Base-by-base conservation (phyloP, 2,797 vertebrate species). In the Agapornis canus region DNA sequence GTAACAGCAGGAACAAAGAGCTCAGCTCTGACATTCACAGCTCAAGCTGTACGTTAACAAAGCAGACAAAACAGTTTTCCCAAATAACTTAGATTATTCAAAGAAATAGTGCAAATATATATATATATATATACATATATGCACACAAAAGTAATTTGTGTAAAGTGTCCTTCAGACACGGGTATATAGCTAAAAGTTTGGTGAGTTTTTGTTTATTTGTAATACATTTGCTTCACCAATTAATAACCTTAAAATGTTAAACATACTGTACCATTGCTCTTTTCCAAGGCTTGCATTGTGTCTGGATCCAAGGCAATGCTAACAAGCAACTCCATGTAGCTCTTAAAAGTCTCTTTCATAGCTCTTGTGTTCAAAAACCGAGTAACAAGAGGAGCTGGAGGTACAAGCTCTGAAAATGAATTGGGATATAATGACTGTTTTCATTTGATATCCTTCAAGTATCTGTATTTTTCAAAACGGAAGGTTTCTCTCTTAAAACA, bases 321-420 rank as follows among this genome's bases (percentile, higher is more conserved):
- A 96, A 99, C 98, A 51, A 99, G 99, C 91, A 99, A 97, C 94
- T 99, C 99, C 97, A 99, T 98, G 71, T 99, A 99, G 98, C 99
- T 99, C 97, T 97, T 99, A 95, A 99, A 99, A 13, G 99, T 99
- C 89, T 99, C 99, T 95, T 99, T 99, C 99, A 99, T 99, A 78
- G 99, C 99, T 97, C 99, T 98, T 49, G 99, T 99, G 96, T 99
- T 99, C 92, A 99, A 98, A 96, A 99, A 98, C 11, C 99, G 99
- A 65, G 99, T 98, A 68, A 99, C 98, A 87, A 99, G 98, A 1
- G 98, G 99, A 91, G 98, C 97, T 22, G 99, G 97, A 90, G 98
- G 97, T 61, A 98, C 98, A 92, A 98, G 98, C 91, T 99, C 99
- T 99, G 94, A 91, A 97, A 98, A 83, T 59, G 13, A 93, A 93